phyloP scores from a whole-genome alignment of 2,113 vertebrate species.

The Octodon degus region DNA sequence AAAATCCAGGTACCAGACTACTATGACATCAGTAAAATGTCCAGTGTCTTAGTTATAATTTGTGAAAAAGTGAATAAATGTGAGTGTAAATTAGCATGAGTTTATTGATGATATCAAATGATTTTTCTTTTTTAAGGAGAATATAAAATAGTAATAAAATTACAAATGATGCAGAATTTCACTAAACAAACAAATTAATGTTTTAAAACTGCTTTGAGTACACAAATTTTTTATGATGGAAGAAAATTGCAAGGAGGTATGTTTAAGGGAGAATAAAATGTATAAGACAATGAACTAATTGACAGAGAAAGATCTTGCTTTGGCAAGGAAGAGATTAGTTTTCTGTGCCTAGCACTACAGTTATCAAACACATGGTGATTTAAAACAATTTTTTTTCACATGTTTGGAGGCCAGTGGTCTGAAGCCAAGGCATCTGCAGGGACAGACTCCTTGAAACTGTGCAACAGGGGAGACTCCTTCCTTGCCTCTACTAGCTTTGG shows the following conservation, averaged over 20 bases:
- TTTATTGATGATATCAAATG: too few relatives aligned
- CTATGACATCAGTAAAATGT: not conserved
- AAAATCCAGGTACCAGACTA: slow-evolving; percentile 92
- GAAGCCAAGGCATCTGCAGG: not conserved
- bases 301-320: not conserved
- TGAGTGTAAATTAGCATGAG: not conserved
- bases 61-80: too few relatives aligned
- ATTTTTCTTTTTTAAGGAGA: too few relatives aligned
- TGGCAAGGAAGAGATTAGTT: not conserved
- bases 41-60: too few relatives aligned
- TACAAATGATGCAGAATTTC: too few relatives aligned
- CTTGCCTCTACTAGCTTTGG: not conserved
- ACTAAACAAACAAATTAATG: too few relatives aligned
- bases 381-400: not conserved
- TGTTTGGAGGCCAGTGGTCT: not conserved
- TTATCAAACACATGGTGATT: not conserved
- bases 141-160: too few relatives aligned
- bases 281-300: not conserved
- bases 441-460: not conserved
- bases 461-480: too few relatives aligned
- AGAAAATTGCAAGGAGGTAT: not conserved
- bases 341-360: not conserved
- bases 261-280: not conserved
- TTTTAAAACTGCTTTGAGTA: too few relatives aligned
- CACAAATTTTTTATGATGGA: not conserved